A percentile compares a stretch with the other conserved stretches of the same genome.
phyloP scores from a whole-genome alignment of 2,113 vertebrate species.

The Gambusia holbrooki region DNA sequence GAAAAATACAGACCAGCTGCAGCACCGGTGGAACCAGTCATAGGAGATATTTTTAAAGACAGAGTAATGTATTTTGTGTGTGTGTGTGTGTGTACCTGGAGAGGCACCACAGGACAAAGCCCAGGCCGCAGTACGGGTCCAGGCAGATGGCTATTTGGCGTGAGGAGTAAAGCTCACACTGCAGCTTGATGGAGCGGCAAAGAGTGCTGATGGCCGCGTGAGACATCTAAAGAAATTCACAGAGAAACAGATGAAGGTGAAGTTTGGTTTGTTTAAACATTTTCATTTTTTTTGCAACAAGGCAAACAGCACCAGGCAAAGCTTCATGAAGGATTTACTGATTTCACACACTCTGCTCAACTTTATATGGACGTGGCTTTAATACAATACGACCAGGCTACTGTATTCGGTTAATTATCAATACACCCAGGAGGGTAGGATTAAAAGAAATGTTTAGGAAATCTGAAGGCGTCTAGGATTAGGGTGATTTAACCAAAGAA shows the following conservation, averaged over 20 bases:
- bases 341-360: neutral
- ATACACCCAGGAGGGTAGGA: too few species aligned
- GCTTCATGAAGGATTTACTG: neutral
- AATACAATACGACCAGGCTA: too few species aligned
- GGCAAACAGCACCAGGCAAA: neutral
- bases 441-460: too few species aligned
- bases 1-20: slow-evolving; percentile 9
- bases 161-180: slow-evolving; percentile 96
- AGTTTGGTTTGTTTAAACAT: neutral
- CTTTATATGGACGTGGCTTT: neutral
- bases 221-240: slow-evolving; percentile 86
- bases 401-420: too few species aligned
- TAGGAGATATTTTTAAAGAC: neutral
- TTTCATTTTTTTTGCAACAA: neutral
- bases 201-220: slow-evolving; percentile 91
- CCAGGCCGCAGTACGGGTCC: slow-evolving; percentile 96
- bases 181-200: slow-evolving; percentile 96
- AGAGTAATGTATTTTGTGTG: neutral
- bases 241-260: too few species aligned
- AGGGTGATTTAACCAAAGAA: too few species aligned
- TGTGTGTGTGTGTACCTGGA: too few species aligned
- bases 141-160: slow-evolving; percentile 97
- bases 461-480: too few species aligned
- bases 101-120: slow-evolving; percentile 98
- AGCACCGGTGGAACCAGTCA: neutral